Conservation (phyloP, 2,888 invertebrate genomes). For the Lingula anatina region DNA sequence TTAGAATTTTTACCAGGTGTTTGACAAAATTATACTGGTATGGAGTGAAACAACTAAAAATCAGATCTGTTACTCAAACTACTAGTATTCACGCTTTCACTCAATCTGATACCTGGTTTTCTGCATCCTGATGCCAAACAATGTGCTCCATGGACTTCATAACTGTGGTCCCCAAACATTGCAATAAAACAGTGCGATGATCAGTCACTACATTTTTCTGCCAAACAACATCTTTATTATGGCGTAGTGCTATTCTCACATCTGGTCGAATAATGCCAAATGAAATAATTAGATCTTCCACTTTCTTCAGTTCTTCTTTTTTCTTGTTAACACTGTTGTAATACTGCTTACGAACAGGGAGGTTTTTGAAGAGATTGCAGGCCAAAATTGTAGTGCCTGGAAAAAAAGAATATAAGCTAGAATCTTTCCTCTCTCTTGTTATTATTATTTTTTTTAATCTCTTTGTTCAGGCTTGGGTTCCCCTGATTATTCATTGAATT, state of each 20-base stretch:
- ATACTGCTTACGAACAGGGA: slow-evolving; percentile 60
- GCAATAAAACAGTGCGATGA: slow-evolving; percentile 19
- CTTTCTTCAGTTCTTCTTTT: slow-evolving; percentile 56
- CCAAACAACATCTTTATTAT: slow-evolving; percentile 55
- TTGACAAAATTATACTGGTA: too few relatives aligned
- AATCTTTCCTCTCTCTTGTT: too few relatives aligned
- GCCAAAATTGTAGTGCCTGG: slow-evolving; percentile 59
- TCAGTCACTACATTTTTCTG: slow-evolving; percentile 52
- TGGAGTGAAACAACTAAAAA: too few relatives aligned
- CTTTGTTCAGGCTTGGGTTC: too few relatives aligned
- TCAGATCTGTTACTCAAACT: too few relatives aligned
- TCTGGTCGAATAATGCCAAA: slow-evolving; percentile 57
- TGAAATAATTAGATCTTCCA: slow-evolving; percentile 56
- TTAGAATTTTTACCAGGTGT: too few relatives aligned
- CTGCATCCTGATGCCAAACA: not conserved
- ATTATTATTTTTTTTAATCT: too few relatives aligned
- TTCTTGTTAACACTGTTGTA: slow-evolving; percentile 53
- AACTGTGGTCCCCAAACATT: slow-evolving; percentile 23
- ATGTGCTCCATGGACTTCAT: slow-evolving; percentile 19
- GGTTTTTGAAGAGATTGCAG: slow-evolving; percentile 56
- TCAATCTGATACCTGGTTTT: not conserved
- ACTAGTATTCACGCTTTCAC: too few relatives aligned
- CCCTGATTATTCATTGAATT: too few relatives aligned
- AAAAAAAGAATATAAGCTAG: slow-evolving; percentile 8
- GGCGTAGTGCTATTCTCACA: slow-evolving; percentile 54